Evolutionary conservation across 2,113 vertebrate species (phyloP).

Genomic region (Brevimyrus niger): DNA sequence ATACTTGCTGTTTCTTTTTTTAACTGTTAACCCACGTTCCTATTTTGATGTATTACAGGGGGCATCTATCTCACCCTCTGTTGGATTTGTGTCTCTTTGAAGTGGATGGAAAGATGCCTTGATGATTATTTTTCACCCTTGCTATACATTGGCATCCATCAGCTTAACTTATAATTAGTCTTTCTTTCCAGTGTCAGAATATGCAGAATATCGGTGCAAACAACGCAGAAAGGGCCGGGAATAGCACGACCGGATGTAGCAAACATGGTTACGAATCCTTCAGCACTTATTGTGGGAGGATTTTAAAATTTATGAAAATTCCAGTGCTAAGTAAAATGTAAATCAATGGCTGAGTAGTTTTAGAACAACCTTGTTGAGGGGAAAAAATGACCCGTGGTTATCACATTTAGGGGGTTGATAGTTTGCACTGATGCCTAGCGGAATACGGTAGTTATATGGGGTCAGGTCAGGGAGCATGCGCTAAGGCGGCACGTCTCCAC

Average conservation of each 20-base stretch:
- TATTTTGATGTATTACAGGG: not conserved
- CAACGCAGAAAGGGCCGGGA: not conserved
- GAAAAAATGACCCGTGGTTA: not conserved
- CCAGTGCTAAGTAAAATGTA: not conserved
- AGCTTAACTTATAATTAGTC: not conserved
- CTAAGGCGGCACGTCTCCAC: too few relatives aligned
- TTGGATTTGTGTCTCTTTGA: not conserved
- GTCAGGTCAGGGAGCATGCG: too few relatives aligned
- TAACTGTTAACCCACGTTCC: not conserved
- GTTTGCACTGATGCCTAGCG: not conserved
- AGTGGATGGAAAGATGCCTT: not conserved
- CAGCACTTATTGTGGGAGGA: not conserved
- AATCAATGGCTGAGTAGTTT: not conserved
- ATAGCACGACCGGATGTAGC: not conserved
- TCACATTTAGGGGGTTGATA: not conserved
- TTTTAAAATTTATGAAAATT: not conserved
- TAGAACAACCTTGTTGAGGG: not conserved
- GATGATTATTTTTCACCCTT: not conserved
- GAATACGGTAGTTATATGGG: not conserved
- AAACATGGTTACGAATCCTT: not conserved
- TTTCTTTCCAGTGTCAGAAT: not conserved
- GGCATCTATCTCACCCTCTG: not conserved
- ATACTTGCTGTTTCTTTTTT: not conserved
- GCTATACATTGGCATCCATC: not conserved
- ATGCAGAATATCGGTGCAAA: not conserved